Evolutionary conservation across 2,113 vertebrate genomes (phyloP).

Genomic region (Rana temporaria): DNA sequence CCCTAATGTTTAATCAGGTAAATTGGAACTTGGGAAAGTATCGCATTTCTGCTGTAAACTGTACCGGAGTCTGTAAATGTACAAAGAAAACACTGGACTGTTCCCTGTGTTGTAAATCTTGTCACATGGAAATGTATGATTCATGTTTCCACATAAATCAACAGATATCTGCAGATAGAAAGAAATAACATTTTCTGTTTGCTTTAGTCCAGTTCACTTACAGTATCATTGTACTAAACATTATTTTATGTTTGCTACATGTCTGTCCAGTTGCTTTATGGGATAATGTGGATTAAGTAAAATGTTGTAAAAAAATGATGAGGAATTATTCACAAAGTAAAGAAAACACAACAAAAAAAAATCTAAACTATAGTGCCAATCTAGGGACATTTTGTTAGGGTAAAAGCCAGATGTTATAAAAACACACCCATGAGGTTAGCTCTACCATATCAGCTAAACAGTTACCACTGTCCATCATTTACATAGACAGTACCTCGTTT

Average conservation of each 20-base stretch:
- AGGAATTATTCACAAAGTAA: constrained; percentile 33
- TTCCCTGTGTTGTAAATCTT: constrained; percentile 49
- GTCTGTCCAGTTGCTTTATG: constrained; percentile 27
- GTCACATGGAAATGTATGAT: constrained; percentile 54
- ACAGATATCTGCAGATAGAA: constrained; percentile 57
- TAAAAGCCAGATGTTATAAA: no score
- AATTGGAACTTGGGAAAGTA: constrained; percentile 53
- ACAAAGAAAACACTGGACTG: constrained; percentile 40
- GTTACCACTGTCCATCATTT: no score
- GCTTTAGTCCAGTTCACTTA: constrained; percentile 56
- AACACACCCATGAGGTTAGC: no score
- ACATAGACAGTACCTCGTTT: no score
- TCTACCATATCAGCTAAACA: no score
- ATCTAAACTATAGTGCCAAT: background rate
- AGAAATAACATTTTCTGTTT: constrained; percentile 56
- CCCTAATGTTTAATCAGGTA: constrained; percentile 48
- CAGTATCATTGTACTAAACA: constrained; percentile 51
- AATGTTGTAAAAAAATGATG: constrained; percentile 12
- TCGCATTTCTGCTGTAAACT: constrained; percentile 48
- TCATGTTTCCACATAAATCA: constrained; percentile 58
- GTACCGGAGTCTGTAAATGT: constrained; percentile 50
- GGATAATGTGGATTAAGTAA: constrained; percentile 51
- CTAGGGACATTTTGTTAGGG: background rate
- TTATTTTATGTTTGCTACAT: constrained; percentile 48
- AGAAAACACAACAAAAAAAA: constrained; percentile 22